Percentiles rank a stretch among this genome's conserved stretches.
These are phyloP conservation scores for Heterochromis multidens DNA, from an alignment of 2,113 vertebrate genomes.

Conservation along the genomic window DNA sequence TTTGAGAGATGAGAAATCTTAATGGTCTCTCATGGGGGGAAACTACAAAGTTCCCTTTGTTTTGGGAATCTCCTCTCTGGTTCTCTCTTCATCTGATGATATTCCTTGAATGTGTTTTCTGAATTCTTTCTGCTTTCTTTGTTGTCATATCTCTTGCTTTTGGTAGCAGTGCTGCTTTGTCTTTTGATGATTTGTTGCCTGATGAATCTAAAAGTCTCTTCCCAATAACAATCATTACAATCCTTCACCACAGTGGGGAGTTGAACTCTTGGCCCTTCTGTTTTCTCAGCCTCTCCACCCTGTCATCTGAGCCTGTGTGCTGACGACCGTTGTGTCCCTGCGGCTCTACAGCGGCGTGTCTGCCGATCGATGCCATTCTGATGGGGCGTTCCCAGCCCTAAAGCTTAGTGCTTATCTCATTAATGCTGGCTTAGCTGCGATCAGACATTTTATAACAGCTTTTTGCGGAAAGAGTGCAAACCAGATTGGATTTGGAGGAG, in stretches of 20 bases:
- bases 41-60: neutral
- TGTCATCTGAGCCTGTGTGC: neutral
- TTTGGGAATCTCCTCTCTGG: neutral
- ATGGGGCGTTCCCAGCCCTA: slow-evolving; percentile 13
- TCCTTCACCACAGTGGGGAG: neutral
- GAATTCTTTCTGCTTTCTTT: neutral
- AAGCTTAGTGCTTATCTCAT: slow-evolving; percentile 64
- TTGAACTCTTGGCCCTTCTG: slow-evolving; percentile 37
- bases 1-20: neutral
- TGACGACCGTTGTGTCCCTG: slow-evolving; percentile 1
- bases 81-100: neutral
- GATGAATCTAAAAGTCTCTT: slow-evolving; percentile 26
- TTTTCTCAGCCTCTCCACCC: slow-evolving; percentile 9
- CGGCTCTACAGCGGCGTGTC: neutral
- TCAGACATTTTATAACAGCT: slow-evolving; percentile 57
- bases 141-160: neutral
- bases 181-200: slow-evolving; percentile 4
- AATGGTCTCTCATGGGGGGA: neutral
- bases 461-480: slow-evolving; percentile 42
- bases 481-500: slow-evolving; percentile 57
- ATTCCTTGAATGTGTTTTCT: neutral
- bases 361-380: slow-evolving; percentile 41
- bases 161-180: neutral
- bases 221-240: slow-evolving; percentile 43
- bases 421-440: slow-evolving; percentile 54